phyloP scores from a whole-genome alignment of 2,888 invertebrate species.

The Galerucella nymphaeae region DNA sequence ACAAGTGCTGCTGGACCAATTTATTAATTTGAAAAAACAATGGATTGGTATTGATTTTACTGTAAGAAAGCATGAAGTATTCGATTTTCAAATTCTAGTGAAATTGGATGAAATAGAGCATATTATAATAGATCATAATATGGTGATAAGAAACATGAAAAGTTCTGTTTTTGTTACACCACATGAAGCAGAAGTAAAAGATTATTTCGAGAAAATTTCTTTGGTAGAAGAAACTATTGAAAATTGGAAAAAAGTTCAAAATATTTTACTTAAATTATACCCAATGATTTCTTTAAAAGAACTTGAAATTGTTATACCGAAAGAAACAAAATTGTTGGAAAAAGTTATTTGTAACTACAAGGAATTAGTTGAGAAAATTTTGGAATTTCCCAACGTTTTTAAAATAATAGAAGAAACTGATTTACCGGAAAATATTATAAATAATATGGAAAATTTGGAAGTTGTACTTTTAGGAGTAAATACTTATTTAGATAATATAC shows the following conservation, averaged over 20 bases:
- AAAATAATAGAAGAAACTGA: constrained; percentile 72
- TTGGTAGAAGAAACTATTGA: constrained; percentile 76
- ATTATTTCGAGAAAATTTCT: constrained; percentile 77
- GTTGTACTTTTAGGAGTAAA: constrained; percentile 82
- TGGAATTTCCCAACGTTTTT: constrained; percentile 71
- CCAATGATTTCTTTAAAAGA: constrained; percentile 86
- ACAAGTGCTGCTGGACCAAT: constrained; percentile 75
- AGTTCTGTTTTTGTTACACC: constrained; percentile 87
- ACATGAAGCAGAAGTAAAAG: constrained; percentile 73
- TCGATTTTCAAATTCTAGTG: constrained; percentile 75
- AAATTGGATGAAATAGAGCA: constrained; percentile 80
- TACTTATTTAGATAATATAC: constrained; percentile 82
- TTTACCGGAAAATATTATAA: constrained; percentile 74
- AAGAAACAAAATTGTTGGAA: constrained; percentile 60
- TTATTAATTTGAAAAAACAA: constrained; percentile 80
- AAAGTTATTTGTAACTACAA: constrained; percentile 49
- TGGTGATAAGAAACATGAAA: constrained; percentile 84
- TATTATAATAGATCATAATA: constrained; percentile 81
- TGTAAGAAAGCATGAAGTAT: constrained; percentile 69
- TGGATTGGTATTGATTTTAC: constrained; percentile 79
- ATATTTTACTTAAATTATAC: constrained; percentile 82
- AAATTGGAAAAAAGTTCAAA: constrained; percentile 83
- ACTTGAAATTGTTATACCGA: constrained; percentile 68
- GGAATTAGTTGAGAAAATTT: constrained; percentile 57
- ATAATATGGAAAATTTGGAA: constrained; percentile 75